A percentile compares a stretch with the other conserved stretches of the same genome.
Conservation (phyloP, 2,888 invertebrate genomes). For the Reticulitermes lucifugus region DNA sequence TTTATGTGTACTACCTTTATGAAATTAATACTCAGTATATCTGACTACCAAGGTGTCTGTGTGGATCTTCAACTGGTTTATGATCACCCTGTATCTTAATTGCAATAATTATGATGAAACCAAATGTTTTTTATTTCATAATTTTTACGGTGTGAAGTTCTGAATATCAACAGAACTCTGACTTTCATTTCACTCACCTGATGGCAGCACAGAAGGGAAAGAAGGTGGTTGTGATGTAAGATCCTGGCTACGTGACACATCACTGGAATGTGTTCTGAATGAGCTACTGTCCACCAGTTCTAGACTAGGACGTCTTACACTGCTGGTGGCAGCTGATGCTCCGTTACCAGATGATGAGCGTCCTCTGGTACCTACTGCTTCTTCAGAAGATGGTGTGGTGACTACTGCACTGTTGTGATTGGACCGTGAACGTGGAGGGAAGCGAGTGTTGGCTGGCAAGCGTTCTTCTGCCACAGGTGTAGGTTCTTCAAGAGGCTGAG, state of each 20-base stretch:
- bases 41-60: too few relatives aligned
- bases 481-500: constrained; percentile 60
- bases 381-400: constrained; percentile 66
- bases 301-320: constrained; percentile 78
- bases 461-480: constrained; percentile 67
- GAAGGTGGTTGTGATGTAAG: constrained; percentile 30
- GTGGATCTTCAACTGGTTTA: too few relatives aligned
- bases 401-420: constrained; percentile 60
- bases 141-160: too few relatives aligned
- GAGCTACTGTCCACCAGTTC: constrained; percentile 86
- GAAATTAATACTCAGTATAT: too few relatives aligned
- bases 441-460: constrained; percentile 86
- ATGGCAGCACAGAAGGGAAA: constrained; percentile 31
- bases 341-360: constrained; percentile 56
- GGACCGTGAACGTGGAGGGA: constrained; percentile 73
- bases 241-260: constrained; percentile 67
- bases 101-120: too few relatives aligned
- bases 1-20: too few relatives aligned
- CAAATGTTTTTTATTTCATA: too few relatives aligned
- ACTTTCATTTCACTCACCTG: constrained; percentile 15
- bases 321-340: constrained; percentile 63
- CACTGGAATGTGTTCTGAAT: constrained; percentile 79
- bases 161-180: too few relatives aligned
- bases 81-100: too few relatives aligned
- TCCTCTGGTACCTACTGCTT: constrained; percentile 66